Conservation (phyloP, 2,797 vertebrate species). For the Eidolon dupreanum region DNA sequence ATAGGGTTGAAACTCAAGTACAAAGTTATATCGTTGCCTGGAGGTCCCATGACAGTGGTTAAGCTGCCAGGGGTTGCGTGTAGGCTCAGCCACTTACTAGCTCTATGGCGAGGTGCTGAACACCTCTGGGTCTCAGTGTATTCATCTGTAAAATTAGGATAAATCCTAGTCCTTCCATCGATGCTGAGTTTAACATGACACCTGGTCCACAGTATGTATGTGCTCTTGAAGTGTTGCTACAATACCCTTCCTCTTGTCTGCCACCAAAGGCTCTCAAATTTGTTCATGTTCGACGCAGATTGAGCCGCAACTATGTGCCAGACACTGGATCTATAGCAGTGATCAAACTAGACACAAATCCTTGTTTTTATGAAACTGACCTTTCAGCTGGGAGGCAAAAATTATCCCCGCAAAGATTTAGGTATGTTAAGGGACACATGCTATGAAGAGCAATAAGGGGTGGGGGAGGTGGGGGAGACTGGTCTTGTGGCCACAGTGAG, state of each 20-base stretch:
- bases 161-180: background rate
- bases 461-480: background rate
- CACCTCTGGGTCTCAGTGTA: background rate
- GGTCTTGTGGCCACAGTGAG: background rate
- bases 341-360: background rate
- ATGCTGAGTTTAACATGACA: background rate
- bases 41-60: background rate
- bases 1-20: background rate
- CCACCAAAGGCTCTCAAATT: background rate
- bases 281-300: background rate
- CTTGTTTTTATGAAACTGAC: background rate
- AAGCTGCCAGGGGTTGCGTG: background rate
- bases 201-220: background rate
- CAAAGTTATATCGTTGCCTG: background rate
- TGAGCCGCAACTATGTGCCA: background rate
- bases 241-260: background rate
- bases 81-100: background rate
- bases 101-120: background rate
- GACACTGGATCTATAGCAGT: background rate
- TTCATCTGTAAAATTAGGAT: background rate
- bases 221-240: background rate
- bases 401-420: background rate
- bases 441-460: background rate
- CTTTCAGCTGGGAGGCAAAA: background rate
- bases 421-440: background rate